Evolutionary conservation across 2,888 invertebrate species (phyloP), one percentile per base, ranked within the genome.

Genomic region (Chaetogeoica ovagalla): DNA sequence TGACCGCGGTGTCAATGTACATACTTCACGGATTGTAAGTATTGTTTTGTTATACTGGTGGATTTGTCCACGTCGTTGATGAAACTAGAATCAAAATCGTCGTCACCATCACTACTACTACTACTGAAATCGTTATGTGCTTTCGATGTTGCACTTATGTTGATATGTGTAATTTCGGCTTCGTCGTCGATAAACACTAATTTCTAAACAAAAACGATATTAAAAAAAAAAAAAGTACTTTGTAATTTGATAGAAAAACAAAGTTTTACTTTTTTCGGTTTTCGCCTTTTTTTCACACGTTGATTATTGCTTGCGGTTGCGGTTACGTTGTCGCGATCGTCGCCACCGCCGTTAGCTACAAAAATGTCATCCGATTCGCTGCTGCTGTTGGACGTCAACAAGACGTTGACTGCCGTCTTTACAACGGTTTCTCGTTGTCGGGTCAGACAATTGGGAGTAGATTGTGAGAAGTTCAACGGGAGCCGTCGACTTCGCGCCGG

Each of bases 1-100:
- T 4, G n/a, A 55, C 17, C 17, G 13, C 15, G 13, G 13, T 15
- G 55, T 19, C 19, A n/a, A 37, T 39, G 6, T 9, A 62, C 77
- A 9, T 79, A 79, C 77, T 70, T 79, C 19, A 79, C 70, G 7
- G 77, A 79, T 71, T 63, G 70, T 1, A 79, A 70, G 63, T 79
- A 79, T n/a, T 79, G 77, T 39, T 70, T 62, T 3, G 77, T 79
- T 63, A 79, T 79, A 23, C 55, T 70, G 3, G 37, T 79, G 0
- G 77, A 77, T 13, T 68, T 69, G 15, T 70, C 69, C 2, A 59
- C 59, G 6, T 79, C 77, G 13, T 79, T 70, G 9, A 79, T 79
- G 15, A 79, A 79, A 63, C 77, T 79, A 2, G 77, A 79, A 70
- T 79, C 77, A 7, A 79, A 63, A 13, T 81, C 68, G 1, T 23